These are phyloP conservation scores for Iselma pallidipennis DNA, from an alignment of 2,888 invertebrate species.

Conservation along the genomic window DNA sequence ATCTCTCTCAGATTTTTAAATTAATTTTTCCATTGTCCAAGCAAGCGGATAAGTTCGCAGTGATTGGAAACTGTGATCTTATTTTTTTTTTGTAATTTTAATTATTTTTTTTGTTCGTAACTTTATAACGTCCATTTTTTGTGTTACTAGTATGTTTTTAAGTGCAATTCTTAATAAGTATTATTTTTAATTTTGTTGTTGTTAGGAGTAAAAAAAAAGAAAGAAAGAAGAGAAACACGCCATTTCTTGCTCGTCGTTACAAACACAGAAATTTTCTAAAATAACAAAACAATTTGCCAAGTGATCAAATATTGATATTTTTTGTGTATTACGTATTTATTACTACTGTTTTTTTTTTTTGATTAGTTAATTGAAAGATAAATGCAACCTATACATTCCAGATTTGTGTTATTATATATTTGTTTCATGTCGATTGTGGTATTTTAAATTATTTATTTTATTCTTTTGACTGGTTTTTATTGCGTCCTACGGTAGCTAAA, in stretches of 20 bases:
- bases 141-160: neutral
- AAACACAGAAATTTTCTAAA: neutral
- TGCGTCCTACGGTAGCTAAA: neutral
- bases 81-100: no score
- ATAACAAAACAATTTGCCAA: neutral
- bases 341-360: conserved; percentile 29
- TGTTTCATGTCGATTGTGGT: no score
- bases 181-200: neutral
- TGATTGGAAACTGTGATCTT: neutral
- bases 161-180: neutral
- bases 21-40: neutral
- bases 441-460: neutral
- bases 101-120: neutral
- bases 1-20: neutral
- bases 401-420: neutral
- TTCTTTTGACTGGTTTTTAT: neutral
- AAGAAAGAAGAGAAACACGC: no score
- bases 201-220: no score
- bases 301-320: neutral
- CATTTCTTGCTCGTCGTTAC: neutral
- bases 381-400: neutral
- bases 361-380: neutral
- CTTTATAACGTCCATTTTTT: neutral
- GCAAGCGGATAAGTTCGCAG: neutral
- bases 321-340: conserved; percentile 40